Conservation (phyloP, 2,113 vertebrate genomes). For the Stegostoma tigrinum region DNA sequence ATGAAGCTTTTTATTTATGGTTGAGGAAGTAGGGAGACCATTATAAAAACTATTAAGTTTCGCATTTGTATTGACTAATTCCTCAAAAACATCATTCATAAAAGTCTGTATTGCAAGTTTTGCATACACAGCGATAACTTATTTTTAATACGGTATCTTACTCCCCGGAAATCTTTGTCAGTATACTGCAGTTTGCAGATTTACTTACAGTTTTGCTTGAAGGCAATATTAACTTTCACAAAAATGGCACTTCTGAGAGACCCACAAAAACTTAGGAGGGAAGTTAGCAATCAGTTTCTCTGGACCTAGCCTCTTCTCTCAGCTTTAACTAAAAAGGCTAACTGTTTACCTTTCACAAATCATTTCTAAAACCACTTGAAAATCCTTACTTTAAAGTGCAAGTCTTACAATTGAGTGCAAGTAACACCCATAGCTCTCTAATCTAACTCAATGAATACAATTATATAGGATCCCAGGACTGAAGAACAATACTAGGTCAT, state of each 20-base stretch:
- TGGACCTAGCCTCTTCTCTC: not conserved
- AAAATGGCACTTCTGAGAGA: not conserved
- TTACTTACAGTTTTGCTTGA: not conserved
- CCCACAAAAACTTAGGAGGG: not conserved
- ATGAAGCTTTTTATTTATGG: not conserved
- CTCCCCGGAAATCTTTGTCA: too few relatives aligned
- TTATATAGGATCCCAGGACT: not conserved
- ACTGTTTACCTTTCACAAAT: not conserved
- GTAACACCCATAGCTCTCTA: not conserved
- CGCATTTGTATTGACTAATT: not conserved
- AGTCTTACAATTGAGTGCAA: not conserved
- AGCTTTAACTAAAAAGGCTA: not conserved
- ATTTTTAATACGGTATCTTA: not conserved
- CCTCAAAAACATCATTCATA: not conserved
- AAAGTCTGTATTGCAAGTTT: not conserved
- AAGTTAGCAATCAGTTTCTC: not conserved
- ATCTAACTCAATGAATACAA: too few relatives aligned
- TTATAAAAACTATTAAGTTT: not conserved
- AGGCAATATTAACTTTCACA: not conserved
- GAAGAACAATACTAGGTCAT: not conserved
- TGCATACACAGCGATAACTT: not conserved
- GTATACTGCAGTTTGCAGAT: not conserved
- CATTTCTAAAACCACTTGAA: not conserved
- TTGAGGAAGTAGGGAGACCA: not conserved
- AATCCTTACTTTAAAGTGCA: not conserved